Conservation (phyloP, 1,140 invertebrate species). For the Phocides pigmalion region DNA sequence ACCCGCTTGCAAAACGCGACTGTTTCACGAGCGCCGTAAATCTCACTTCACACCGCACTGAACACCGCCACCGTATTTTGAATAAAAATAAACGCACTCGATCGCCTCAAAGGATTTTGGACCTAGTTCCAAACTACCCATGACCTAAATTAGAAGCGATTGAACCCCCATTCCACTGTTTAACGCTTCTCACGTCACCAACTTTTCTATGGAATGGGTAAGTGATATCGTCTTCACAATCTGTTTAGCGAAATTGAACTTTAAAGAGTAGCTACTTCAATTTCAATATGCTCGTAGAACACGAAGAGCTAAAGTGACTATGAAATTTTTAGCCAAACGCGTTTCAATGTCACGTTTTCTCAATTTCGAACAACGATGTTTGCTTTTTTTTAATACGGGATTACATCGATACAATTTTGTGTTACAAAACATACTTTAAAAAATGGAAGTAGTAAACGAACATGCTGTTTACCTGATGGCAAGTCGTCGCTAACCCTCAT, state of each 20-base stretch:
- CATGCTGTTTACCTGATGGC: too few species aligned
- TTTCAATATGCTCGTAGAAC: constrained; percentile 40
- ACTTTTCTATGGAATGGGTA: constrained; percentile 55
- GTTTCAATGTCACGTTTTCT: constrained; percentile 63
- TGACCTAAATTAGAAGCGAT: constrained; percentile 52
- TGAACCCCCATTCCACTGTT: constrained; percentile 44
- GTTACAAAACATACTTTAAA: too few species aligned
- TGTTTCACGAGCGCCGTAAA: constrained; percentile 66
- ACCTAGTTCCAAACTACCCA: constrained; percentile 49
- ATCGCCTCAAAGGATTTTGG: constrained; percentile 45
- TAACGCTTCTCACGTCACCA: constrained; percentile 66
- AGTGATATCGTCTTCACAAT: constrained; percentile 51
- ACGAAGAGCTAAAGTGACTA: constrained; percentile 30
- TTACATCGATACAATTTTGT: not conserved
- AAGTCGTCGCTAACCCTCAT: too few species aligned
- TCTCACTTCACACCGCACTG: constrained; percentile 63
- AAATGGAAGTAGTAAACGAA: too few species aligned
- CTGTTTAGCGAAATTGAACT: constrained; percentile 49
- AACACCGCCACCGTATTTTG: constrained; percentile 54
- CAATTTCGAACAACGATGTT: constrained; percentile 53
- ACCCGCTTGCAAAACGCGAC: constrained; percentile 54
- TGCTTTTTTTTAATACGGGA: constrained; percentile 48
- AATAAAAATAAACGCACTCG: constrained; percentile 57
- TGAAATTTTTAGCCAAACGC: constrained; percentile 47
- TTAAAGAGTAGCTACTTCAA: constrained; percentile 41